phyloP scores from a whole-genome alignment of 2,888 invertebrate species.

The Hypsopygia costalis region DNA sequence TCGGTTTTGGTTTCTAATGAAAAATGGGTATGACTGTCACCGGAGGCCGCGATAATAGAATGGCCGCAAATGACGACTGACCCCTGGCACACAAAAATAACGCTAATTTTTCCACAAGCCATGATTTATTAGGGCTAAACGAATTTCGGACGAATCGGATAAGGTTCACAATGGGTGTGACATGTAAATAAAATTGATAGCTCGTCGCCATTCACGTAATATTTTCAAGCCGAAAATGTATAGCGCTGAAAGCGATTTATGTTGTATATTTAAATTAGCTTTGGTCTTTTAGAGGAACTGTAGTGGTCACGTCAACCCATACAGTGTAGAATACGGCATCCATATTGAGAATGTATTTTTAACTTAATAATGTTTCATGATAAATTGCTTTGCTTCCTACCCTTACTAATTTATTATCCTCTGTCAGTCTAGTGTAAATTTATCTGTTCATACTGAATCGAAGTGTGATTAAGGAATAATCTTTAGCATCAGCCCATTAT shows the following conservation, averaged over 20 bases:
- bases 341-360: no score
- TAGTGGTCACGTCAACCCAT: no score
- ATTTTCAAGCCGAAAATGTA: constrained; percentile 15
- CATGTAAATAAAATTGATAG: constrained; percentile 54
- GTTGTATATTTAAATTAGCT: constrained; percentile 3
- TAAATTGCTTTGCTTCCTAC: no score
- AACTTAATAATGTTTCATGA: no score
- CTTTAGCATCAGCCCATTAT: no score
- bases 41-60: constrained; percentile 36
- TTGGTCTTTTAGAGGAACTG: neutral
- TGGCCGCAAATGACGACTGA: constrained; percentile 40
- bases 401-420: no score
- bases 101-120: constrained; percentile 50
- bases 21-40: constrained; percentile 38
- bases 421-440: no score
- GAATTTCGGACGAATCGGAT: constrained; percentile 40
- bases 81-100: constrained; percentile 45
- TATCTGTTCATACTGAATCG: no score
- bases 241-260: constrained; percentile 9
- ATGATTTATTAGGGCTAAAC: constrained; percentile 58
- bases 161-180: constrained; percentile 43
- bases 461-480: no score
- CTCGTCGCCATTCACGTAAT: constrained; percentile 20
- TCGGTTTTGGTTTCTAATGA: constrained; percentile 34
- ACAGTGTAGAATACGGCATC: no score